Evolutionary conservation across 2,113 vertebrate species (phyloP).

Genomic region (Hippocampus zosterae): DNA sequence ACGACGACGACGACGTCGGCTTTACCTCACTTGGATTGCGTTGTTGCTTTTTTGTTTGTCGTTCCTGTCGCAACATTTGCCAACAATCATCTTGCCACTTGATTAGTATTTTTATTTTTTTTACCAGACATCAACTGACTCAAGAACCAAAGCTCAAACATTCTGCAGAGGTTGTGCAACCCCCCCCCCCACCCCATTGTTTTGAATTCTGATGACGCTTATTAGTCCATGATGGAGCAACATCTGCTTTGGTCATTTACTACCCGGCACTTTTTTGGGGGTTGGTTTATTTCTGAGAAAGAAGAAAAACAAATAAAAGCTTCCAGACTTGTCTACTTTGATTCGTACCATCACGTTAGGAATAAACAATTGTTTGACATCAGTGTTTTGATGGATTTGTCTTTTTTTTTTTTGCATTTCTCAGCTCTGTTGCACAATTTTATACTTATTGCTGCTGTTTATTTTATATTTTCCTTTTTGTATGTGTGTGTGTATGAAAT

Average conservation of each 20-base stretch:
- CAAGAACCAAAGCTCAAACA: constrained; percentile 97
- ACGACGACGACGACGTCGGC: constrained; percentile 4
- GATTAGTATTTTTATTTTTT: constrained; percentile 40
- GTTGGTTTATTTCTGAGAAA: constrained; percentile 71
- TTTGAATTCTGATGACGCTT: constrained; percentile 81
- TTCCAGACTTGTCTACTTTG: constrained; percentile 97
- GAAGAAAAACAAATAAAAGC: constrained; percentile 64
- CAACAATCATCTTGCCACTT: neutral
- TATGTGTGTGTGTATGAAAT: neutral
- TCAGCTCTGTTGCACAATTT: neutral
- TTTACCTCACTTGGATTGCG: constrained; percentile 80
- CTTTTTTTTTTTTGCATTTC: neutral
- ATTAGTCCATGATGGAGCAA: constrained; percentile 99
- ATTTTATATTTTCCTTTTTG: neutral
- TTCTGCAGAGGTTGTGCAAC: constrained; percentile 89
- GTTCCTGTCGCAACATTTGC: constrained; percentile 71
- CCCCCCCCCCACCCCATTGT: too few relatives aligned
- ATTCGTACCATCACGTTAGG: constrained; percentile 94
- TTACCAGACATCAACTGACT: constrained; percentile 73
- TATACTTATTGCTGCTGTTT: neutral
- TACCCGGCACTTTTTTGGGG: constrained; percentile 88
- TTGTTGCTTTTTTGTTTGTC: constrained; percentile 67
- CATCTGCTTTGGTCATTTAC: constrained; percentile 97
- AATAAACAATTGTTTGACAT: constrained; percentile 99
- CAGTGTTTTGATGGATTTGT: constrained; percentile 44